Evolutionary conservation across 2,888 invertebrate species (phyloP), one percentile per base, ranked within the genome.

Genomic region (Drosophila acutilabella): DNA sequence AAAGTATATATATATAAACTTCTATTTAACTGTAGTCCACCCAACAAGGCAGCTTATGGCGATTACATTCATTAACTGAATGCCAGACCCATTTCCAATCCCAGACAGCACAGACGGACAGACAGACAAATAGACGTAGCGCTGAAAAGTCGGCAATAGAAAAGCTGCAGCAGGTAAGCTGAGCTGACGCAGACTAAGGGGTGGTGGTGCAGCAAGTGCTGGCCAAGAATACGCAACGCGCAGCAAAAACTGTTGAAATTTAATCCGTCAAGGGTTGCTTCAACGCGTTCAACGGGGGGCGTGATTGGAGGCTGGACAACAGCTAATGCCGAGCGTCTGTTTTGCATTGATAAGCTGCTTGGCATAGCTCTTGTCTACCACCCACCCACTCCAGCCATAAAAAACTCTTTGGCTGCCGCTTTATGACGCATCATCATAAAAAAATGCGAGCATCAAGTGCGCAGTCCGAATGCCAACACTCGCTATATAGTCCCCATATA

Each of bases 191-290:
- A 20, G 61, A 30, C 23, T 33, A 64, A 48, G 41, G 38, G 44
- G 8, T 47, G 58, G 30, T 56, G 54, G 40, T 59, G 69, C 65
- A 58, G 67, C 56, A 80, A 80, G 82, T 81, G 82, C 72, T 52
- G 71, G 80, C 74, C 69, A 88, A 85, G 83, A 88, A 88, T 85
- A 83, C 82, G 84, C 82, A 85, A 69, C 72, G 81, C 70, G 77
- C 71, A 54, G 72, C 64, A 77, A 75, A 26, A 82, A 80, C 82
- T 86, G 89, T 79, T 87, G 84, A 89, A 87, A 87, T 87, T 80
- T 89, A 87, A 87, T 89, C 87, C 89, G 84, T 87, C 81, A 88
- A 87, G 89, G 89, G 86, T 87, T 81, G 87, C 86, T 82, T 87
- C 88, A 84, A 84, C 88, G 88, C 83, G 81, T 65, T 52, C 58